Percentiles rank a stretch among this genome's conserved stretches.
Evolutionary conservation across 2,113 vertebrate genomes (phyloP).

Genomic region (Campylorhamphus procurvoides): DNA sequence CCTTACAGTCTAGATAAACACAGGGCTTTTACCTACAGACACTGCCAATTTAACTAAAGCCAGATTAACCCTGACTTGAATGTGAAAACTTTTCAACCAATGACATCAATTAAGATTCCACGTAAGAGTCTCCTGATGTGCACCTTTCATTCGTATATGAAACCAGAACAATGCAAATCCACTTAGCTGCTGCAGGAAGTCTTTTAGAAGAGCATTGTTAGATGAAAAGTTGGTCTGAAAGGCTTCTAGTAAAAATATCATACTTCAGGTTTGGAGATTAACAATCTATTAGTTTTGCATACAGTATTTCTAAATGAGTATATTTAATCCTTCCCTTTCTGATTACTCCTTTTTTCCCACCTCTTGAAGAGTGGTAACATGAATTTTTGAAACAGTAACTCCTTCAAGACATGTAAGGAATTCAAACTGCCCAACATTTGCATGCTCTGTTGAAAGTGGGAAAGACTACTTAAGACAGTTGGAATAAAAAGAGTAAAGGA

Average conservation of each 20-base stretch:
- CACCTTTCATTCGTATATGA: neutral
- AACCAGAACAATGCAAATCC: neutral
- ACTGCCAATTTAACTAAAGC: neutral
- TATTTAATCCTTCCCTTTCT: neutral
- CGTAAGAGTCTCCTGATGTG: neutral
- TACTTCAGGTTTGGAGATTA: neutral
- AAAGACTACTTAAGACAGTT: neutral
- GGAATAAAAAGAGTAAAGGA: neutral
- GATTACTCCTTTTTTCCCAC: neutral
- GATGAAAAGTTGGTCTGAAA: neutral
- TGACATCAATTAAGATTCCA: neutral
- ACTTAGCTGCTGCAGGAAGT: neutral
- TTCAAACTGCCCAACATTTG: neutral
- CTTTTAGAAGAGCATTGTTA: neutral
- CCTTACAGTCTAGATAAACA: conserved; percentile 56
- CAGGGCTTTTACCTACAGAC: conserved; percentile 6
- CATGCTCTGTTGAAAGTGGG: neutral
- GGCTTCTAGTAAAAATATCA: neutral
- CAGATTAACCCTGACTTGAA: neutral
- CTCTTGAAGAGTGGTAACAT: neutral
- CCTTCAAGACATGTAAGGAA: neutral
- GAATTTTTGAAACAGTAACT: neutral
- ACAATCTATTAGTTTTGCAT: neutral
- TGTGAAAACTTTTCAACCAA: neutral
- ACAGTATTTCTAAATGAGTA: neutral